Conservation (phyloP, 2,797 vertebrate genomes). For the Dicrostonyx torquatus region DNA sequence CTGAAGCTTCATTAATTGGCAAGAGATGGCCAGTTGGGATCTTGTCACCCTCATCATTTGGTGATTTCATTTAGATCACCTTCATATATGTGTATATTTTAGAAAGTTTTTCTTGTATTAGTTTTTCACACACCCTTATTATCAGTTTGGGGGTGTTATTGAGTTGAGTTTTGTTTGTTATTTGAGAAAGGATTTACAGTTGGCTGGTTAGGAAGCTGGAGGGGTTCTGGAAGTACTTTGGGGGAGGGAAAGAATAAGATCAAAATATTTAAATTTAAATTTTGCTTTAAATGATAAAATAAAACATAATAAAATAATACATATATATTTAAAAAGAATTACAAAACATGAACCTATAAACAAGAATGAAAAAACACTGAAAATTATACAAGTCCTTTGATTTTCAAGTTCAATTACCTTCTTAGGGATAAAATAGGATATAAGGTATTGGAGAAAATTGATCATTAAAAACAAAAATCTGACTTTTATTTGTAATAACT, state of each 20-base stretch:
- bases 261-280: neutral
- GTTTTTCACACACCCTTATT: too few species aligned
- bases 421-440: neutral
- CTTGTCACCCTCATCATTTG: too few species aligned
- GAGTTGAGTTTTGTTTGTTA: neutral
- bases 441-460: neutral
- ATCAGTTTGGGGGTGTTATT: neutral
- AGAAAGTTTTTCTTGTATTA: too few species aligned
- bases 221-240: neutral
- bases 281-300: neutral
- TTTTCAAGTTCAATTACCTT: slow-evolving; percentile 7
- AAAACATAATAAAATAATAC: neutral
- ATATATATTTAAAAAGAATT: neutral
- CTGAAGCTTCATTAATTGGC: too few species aligned
- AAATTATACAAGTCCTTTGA: neutral
- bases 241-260: neutral
- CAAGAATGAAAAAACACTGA: neutral
- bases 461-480: neutral
- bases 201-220: neutral
- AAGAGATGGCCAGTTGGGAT: too few species aligned
- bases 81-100: too few species aligned
- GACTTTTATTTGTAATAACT: neutral
- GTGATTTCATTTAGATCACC: too few species aligned
- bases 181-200: neutral
- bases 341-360: neutral